Evolutionary conservation across 1,140 invertebrate species (phyloP).

Genomic region (Eulimnadia texana): DNA sequence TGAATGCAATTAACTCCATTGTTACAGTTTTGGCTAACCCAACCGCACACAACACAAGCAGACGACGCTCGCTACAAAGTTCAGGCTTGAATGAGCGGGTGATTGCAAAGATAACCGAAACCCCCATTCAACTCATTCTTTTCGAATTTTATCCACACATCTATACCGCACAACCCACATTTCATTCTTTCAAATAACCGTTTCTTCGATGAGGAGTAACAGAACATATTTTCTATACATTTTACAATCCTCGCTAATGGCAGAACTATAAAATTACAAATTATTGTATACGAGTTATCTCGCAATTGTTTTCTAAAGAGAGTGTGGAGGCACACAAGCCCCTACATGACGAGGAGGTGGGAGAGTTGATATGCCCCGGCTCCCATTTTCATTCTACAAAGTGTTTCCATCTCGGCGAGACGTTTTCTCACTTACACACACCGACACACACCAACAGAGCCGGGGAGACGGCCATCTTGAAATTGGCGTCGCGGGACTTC

Average conservation of each 20-base stretch:
- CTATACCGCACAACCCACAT: too few relatives aligned
- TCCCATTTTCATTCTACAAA: neutral
- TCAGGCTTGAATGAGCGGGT: neutral
- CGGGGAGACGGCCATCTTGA: neutral
- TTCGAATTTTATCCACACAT: neutral
- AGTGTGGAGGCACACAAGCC: too few relatives aligned
- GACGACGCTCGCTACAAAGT: neutral
- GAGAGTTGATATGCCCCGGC: neutral
- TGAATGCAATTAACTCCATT: neutral
- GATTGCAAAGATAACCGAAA: neutral
- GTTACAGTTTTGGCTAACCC: neutral
- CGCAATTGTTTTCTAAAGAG: too few relatives aligned
- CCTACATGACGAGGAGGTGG: too few relatives aligned
- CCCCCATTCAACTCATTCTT: neutral
- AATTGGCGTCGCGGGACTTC: slow-evolving; percentile 11
- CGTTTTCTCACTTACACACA: neutral
- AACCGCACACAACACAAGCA: neutral
- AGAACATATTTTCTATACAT: too few relatives aligned
- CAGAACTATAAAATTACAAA: too few relatives aligned
- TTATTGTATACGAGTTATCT: too few relatives aligned
- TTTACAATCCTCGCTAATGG: too few relatives aligned
- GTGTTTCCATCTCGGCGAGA: neutral
- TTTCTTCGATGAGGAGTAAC: too few relatives aligned
- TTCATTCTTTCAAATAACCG: too few relatives aligned
- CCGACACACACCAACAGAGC: neutral